Evolutionary conservation across 1,140 invertebrate species (phyloP), one percentile per base, ranked within the genome.

Genomic region (Leptopilina boulardi): DNA sequence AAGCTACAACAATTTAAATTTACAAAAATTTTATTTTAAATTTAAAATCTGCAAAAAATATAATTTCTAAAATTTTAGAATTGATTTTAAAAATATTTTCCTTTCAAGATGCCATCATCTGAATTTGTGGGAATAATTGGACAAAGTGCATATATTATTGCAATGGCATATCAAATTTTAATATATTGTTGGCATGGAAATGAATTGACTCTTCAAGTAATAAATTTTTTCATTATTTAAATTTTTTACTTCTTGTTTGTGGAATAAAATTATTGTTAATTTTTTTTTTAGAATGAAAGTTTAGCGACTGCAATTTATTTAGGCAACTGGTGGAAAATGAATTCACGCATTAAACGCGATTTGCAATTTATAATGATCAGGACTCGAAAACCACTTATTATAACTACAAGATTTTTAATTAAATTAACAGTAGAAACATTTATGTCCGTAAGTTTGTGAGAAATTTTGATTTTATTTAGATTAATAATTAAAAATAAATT

Each of bases 81-180:
- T n/a, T n/a, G n/a, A n/a, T n/a, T n/a, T n/a, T n/a, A n/a, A 18
- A 51, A 51, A 51, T 18, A 18, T 4, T 4, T 51, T 51, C 6
- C 1, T 66, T 30, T 15, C 0, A n/a, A 66, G 59, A 30, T 66
- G 77, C 84, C 79, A 13, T 66, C 83, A 76, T 83, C 82, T 18
- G 73, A 91, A 86, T 75, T 85, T 86, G 89, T 87, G 78, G 89
- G 89, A 5, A 70, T 91, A 0, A 79, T 91, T 18, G 91, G 91
- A 1, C 92, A 91, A 87, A 78, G 84, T 0, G 84, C 87, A 0
- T 92, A 92, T 78, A 83, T 92, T 34, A 76, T 89, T 34, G 89
- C 87, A 19, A 92, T 93, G 91, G 89, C 87, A 73, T 91, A 90
- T 72, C 92, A 93, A 84, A 90, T 93, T 11, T 93, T 92, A 11